Conservation (phyloP, 2,888 invertebrate species). For the Tuta absoluta region DNA sequence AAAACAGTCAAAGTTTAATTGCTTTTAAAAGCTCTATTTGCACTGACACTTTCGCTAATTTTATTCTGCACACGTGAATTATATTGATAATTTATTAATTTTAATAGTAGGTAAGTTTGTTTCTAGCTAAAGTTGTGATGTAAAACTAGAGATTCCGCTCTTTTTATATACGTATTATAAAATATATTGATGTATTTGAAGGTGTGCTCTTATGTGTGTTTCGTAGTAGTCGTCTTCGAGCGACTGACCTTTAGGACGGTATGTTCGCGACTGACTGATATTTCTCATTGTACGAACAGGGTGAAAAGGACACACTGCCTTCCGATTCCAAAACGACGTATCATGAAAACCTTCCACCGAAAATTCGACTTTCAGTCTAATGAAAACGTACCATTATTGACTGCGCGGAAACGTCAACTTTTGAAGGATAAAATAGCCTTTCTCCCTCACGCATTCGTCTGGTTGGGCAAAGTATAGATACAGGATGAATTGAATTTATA, state of each 20-base stretch:
- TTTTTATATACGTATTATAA: slow-evolving; percentile 25
- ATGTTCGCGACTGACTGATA: slow-evolving; percentile 74
- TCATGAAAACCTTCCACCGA: slow-evolving; percentile 32
- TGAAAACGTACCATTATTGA: slow-evolving; percentile 35
- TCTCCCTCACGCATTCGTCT: slow-evolving; percentile 69
- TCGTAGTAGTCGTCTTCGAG: slow-evolving; percentile 41
- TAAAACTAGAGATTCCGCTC: slow-evolving; percentile 10
- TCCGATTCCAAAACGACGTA: slow-evolving; percentile 47
- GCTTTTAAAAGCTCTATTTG: slow-evolving; percentile 29
- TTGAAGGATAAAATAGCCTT: slow-evolving; percentile 65
- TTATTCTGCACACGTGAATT: slow-evolving; percentile 3
- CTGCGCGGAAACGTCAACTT: slow-evolving; percentile 45
- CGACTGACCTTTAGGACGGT: slow-evolving; percentile 72
- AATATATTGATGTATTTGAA: slow-evolving; percentile 38
- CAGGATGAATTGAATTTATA: slow-evolving; percentile 76
- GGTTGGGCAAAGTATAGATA: slow-evolving; percentile 72
- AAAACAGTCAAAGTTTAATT: slow-evolving; percentile 27
- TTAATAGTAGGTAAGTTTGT: not conserved
- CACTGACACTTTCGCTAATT: slow-evolving; percentile 7
- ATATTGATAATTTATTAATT: not conserved
- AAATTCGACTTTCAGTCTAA: slow-evolving; percentile 39
- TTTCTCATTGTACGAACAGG: slow-evolving; percentile 63
- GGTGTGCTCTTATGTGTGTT: slow-evolving; percentile 40
- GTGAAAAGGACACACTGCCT: slow-evolving; percentile 71
- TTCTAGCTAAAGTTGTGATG: slow-evolving; percentile 6